Evolutionary conservation across 1,140 invertebrate genomes (phyloP), one percentile per base, ranked within the genome.

Genomic region (Heliconius eleuchia): DNA sequence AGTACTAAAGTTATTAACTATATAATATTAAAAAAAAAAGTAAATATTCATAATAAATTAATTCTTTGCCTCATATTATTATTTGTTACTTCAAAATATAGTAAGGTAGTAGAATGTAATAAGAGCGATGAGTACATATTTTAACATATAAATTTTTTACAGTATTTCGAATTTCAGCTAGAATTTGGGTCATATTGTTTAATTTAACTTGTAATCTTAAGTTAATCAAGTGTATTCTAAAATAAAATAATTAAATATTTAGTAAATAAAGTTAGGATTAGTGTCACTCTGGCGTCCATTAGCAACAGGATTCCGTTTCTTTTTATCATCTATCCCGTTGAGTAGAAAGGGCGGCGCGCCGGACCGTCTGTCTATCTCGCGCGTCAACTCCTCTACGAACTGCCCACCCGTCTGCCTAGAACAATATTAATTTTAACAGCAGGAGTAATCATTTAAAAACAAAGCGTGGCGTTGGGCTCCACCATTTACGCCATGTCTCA

Each of bases 401-500:
- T 91, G 86, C 92, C 91, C 91, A 87, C 90, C 89, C 89, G 89
- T 92, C 91, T 92, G 91, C 86, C 91, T 92, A 86, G 82, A 92
- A 78, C 74, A 92, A 89, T 30, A 27, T 23, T 27, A 9, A 66
- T 66, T 66, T 9, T 66, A 66, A 66, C 23, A 66, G 23, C 60
- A 52, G 13, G 50, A 52, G 50, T 19, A 19, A 52, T 19, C 18
- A 52, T 18, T 19, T 52, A 52, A 52, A 6, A 52, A 19, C 4
- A 2, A 19, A 18, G 55, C 3, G 55, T 8, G 19, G 8, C 55
- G n/a, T 60, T 9, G 9, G n/a, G n/a, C 0, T 60, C n/a, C 9
- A 11, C 55, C n/a, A 57, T 9, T 11, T n/a, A 57, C 7, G 0
- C 19, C 2, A 23, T 57, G 19, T 57, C n/a, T 23, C 55, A 23